A percentile compares a stretch with the other conserved stretches of the same genome.
Conservation (phyloP, 2,113 vertebrate genomes). For the Hydrochoerus hydrochaeris region DNA sequence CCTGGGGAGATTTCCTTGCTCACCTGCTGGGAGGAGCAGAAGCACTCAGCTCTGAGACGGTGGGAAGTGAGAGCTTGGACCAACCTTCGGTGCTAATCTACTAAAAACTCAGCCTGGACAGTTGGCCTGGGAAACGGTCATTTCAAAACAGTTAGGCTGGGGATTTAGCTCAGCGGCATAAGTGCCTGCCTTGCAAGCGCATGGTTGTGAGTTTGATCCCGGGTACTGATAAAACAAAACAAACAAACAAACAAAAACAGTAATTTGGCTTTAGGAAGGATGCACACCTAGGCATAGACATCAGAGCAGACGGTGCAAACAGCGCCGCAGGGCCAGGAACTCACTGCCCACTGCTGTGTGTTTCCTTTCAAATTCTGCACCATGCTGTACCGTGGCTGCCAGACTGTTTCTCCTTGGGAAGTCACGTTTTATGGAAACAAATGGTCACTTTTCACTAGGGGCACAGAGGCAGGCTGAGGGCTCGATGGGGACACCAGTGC, state of each 20-base stretch:
- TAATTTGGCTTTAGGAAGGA: background rate
- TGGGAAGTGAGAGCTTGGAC: background rate
- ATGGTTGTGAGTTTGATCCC: too few relatives aligned
- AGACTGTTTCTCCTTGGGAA: background rate
- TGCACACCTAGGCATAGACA: background rate
- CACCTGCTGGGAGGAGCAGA: fast-evolving
- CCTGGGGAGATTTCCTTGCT: background rate
- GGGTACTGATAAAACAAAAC: too few relatives aligned
- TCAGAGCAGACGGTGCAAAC: background rate
- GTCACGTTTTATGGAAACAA: background rate
- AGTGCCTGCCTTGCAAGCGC: too few relatives aligned
- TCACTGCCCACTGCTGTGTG: background rate
- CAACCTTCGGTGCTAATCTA: background rate
- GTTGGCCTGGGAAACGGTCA: background rate
- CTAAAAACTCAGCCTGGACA: background rate
- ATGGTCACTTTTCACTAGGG: background rate
- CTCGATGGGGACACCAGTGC: background rate
- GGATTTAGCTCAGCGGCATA: too few relatives aligned
- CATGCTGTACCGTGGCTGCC: background rate
- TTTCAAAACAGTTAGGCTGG: too few relatives aligned
- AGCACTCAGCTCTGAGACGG: background rate
- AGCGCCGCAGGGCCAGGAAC: fast-evolving
- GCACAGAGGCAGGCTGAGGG: background rate
- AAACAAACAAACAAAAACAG: too few relatives aligned
- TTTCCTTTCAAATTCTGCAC: background rate